Conservation (phyloP, 2,797 vertebrate species). For the Poecilia picta region DNA sequence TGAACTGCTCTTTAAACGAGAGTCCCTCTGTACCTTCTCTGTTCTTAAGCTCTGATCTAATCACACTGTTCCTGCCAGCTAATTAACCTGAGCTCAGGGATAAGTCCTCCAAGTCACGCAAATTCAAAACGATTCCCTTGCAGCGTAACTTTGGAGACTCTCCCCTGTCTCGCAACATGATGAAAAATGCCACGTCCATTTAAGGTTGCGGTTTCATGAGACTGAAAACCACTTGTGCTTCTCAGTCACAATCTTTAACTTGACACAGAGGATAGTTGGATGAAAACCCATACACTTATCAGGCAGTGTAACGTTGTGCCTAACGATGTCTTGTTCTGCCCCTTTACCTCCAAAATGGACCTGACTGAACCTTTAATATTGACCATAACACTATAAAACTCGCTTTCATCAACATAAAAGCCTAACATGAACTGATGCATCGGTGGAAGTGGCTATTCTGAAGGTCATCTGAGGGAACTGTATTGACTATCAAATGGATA, state of each 20-base stretch:
- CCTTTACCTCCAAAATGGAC: background rate
- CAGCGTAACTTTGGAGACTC: background rate
- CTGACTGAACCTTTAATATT: background rate
- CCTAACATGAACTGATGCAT: background rate
- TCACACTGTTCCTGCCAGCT: constrained; percentile 33
- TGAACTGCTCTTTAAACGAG: background rate
- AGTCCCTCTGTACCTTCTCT: background rate
- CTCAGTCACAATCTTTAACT: background rate
- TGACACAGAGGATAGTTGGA: background rate
- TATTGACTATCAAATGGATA: background rate
- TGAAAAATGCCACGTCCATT: background rate
- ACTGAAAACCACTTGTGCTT: background rate
- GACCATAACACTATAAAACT: background rate
- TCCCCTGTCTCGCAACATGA: background rate
- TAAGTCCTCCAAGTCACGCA: constrained; percentile 35
- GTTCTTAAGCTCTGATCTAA: constrained; percentile 41
- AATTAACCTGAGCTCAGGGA: constrained; percentile 33
- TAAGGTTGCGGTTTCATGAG: background rate
- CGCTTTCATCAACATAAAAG: background rate
- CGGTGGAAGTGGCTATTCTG: background rate
- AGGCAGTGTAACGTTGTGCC: background rate
- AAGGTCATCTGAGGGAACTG: background rate
- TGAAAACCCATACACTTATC: background rate
- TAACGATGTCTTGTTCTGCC: background rate
- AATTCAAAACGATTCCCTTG: constrained; percentile 28